phyloP scores from a whole-genome alignment of 1,140 invertebrate genomes.

The Tenebrio molitor region DNA sequence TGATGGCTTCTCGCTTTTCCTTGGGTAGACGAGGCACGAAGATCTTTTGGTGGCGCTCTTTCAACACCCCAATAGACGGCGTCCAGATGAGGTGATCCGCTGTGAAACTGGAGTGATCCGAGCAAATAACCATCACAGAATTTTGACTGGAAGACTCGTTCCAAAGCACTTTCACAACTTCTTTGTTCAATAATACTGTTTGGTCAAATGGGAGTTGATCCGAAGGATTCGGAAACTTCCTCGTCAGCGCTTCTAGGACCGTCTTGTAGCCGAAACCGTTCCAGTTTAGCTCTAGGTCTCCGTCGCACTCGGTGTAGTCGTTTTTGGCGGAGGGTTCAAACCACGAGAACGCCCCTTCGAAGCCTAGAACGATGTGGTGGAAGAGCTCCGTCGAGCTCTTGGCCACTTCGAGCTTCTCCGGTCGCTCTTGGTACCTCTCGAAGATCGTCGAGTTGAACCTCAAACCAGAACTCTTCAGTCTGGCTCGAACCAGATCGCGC shows the following conservation, averaged over 20 bases:
- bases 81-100: slow-evolving; percentile 80
- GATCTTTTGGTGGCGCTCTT: slow-evolving; percentile 71
- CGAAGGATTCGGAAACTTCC: slow-evolving; percentile 49
- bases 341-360: slow-evolving; percentile 54
- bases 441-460: slow-evolving; percentile 40
- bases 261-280: slow-evolving; percentile 57
- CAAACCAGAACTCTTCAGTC: not conserved
- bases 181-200: slow-evolving; percentile 54
- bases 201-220: slow-evolving; percentile 50
- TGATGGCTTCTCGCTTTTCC: slow-evolving; percentile 73
- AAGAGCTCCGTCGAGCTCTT: slow-evolving; percentile 43
- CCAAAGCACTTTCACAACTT: slow-evolving; percentile 54
- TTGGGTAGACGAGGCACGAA: slow-evolving; percentile 74
- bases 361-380: slow-evolving; percentile 34
- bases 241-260: slow-evolving; percentile 57
- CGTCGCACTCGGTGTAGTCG: slow-evolving; percentile 49
- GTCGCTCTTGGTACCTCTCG: slow-evolving; percentile 19
- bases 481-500: not conserved
- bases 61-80: slow-evolving; percentile 77
- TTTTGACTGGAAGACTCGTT: slow-evolving; percentile 34
- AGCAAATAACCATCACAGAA: slow-evolving; percentile 52
- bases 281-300: slow-evolving; percentile 55
- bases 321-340: slow-evolving; percentile 47
- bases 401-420: slow-evolving; percentile 23
- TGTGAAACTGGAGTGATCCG: slow-evolving; percentile 70